These are phyloP conservation scores for Papilio demoleus DNA, from an alignment of 2,888 invertebrate species.

Conservation along the genomic window DNA sequence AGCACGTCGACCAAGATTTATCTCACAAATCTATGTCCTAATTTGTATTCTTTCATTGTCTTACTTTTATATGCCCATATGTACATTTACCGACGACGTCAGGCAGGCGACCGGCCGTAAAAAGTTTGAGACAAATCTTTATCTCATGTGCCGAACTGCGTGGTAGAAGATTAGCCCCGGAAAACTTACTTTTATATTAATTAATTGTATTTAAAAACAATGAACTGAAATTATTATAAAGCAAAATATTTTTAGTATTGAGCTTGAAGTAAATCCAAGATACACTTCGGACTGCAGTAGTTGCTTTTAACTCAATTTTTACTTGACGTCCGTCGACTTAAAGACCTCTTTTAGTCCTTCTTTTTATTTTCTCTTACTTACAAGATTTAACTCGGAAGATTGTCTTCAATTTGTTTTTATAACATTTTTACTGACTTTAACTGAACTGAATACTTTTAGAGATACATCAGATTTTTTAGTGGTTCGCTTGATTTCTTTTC, in stretches of 20 bases:
- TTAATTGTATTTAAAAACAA: too few species aligned
- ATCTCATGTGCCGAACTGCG: too few species aligned
- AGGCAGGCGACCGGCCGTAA: too few species aligned
- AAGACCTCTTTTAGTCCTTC: constrained; percentile 1
- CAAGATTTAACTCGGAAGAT: constrained; percentile 1
- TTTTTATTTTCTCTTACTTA: constrained; percentile 8
- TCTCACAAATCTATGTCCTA: too few species aligned
- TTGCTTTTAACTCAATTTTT: constrained; percentile 19
- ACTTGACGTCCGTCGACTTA: constrained; percentile 15
- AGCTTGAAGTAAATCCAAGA: constrained; percentile 3
- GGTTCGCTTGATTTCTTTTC: too few species aligned
- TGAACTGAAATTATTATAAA: too few species aligned
- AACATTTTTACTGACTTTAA: not conserved
- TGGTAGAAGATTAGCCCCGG: too few species aligned
- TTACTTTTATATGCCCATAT: too few species aligned
- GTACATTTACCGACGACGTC: too few species aligned
- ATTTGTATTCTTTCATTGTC: too few species aligned
- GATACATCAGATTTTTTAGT: not conserved
- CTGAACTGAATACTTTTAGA: not conserved
- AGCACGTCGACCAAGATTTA: not conserved
- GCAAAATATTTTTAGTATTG: not conserved
- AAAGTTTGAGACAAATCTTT: too few species aligned
- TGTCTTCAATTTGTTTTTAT: constrained; percentile 14
- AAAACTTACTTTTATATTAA: too few species aligned
- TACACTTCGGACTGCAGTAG: constrained; percentile 6